Conservation (phyloP, 2,888 invertebrate species). For the Frankliniella intonsa region DNA sequence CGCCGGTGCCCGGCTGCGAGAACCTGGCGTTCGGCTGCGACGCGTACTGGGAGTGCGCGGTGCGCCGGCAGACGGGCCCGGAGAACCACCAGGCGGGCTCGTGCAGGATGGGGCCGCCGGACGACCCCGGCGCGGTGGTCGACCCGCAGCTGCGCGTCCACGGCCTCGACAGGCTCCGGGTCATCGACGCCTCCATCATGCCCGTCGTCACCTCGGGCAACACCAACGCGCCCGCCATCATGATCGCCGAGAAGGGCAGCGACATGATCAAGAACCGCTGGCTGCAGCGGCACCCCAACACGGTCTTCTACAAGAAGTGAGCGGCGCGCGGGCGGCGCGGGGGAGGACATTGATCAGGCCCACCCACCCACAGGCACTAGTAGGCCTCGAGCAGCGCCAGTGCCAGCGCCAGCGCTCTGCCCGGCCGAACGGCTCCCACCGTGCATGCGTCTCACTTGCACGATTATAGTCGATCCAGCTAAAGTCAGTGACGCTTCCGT, state of each 20-base stretch:
- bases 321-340: background rate
- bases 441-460: too few relatives aligned
- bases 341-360: too few relatives aligned
- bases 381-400: too few relatives aligned
- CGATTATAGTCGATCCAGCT: too few relatives aligned
- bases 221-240: slow-evolving; percentile 55
- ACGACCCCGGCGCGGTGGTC: slow-evolving; percentile 56
- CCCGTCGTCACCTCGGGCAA: slow-evolving; percentile 54
- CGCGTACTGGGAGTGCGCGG: slow-evolving; percentile 58
- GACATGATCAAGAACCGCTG: slow-evolving; percentile 52
- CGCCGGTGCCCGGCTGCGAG: slow-evolving; percentile 70
- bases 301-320: slow-evolving; percentile 5
- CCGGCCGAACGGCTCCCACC: too few relatives aligned
- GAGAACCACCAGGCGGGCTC: slow-evolving; percentile 63
- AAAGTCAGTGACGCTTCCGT: too few relatives aligned
- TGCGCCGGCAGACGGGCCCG: slow-evolving; percentile 56
- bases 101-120: slow-evolving; percentile 58
- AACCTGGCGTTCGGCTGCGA: slow-evolving; percentile 64
- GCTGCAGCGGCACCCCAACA: slow-evolving; percentile 36
- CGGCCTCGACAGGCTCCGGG: slow-evolving; percentile 50
- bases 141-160: slow-evolving; percentile 51
- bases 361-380: too few relatives aligned
- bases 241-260: slow-evolving; percentile 56
- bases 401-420: too few relatives aligned
- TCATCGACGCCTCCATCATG: slow-evolving; percentile 57